phyloP scores from a whole-genome alignment of 2,888 invertebrate genomes.

The Minunthozetes semirufus region DNA sequence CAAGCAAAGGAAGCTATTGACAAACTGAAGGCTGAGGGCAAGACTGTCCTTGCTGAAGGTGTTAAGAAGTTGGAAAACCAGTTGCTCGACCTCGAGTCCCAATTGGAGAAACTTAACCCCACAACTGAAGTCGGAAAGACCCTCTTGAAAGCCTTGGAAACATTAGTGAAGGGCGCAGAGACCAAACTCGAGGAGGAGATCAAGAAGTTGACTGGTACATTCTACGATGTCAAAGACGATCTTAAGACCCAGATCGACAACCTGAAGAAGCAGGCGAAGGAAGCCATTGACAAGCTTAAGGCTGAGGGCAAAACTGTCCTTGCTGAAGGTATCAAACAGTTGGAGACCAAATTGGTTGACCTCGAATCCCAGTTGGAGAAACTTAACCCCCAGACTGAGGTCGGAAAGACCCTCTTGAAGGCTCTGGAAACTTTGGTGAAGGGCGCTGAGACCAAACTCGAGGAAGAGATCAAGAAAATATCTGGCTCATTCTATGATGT shows the following conservation, averaged over 20 bases:
- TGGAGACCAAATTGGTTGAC: background rate
- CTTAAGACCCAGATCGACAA: background rate
- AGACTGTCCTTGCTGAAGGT: too few relatives aligned
- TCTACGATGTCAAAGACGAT: constrained; percentile 7
- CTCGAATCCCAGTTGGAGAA: background rate
- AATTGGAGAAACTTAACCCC: background rate
- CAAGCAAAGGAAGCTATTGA: too few relatives aligned
- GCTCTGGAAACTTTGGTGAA: background rate
- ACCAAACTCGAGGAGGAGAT: constrained; percentile 3
- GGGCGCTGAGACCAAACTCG: background rate
- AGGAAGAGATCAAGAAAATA: background rate
- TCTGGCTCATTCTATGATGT: too few relatives aligned
- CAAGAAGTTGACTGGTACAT: constrained; percentile 6
- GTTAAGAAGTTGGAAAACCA: too few relatives aligned
- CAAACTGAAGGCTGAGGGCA: too few relatives aligned
- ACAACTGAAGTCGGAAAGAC: constrained; percentile 10
- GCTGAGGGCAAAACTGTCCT: background rate
- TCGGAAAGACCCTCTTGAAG: background rate
- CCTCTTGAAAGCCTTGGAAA: background rate
- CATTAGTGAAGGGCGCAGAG: background rate
- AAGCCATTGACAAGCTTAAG: background rate
- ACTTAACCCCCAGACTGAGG: background rate
- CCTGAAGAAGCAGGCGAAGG: background rate
- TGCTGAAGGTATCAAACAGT: background rate
- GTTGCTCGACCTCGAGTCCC: background rate